Evolutionary conservation across 2,113 vertebrate genomes (phyloP).

Genomic region (Haemorhous mexicanus): DNA sequence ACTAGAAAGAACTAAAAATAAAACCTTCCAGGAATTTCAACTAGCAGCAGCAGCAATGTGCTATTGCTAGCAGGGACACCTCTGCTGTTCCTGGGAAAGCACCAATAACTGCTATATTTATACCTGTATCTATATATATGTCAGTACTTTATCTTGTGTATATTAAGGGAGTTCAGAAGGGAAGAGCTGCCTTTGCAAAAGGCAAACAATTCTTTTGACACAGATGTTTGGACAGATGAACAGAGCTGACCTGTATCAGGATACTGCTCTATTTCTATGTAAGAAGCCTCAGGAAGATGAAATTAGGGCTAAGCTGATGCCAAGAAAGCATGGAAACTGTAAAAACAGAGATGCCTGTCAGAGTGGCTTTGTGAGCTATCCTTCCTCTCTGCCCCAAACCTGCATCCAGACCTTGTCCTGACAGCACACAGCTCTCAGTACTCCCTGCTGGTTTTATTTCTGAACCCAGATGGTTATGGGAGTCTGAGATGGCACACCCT

Average conservation of each 20-base stretch:
- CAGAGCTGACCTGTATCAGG: background rate
- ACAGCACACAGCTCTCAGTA: background rate
- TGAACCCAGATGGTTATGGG: background rate
- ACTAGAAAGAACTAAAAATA: background rate
- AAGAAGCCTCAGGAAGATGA: background rate
- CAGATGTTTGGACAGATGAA: background rate
- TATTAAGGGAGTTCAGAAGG: background rate
- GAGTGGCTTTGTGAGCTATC: background rate
- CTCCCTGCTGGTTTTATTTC: background rate
- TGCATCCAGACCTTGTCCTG: background rate
- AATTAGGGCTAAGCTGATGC: background rate
- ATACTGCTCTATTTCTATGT: background rate
- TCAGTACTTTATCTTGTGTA: background rate
- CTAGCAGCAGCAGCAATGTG: background rate
- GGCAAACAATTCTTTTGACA: background rate
- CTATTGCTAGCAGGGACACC: background rate
- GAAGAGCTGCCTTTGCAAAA: background rate
- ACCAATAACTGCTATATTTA: background rate
- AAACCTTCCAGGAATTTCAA: background rate
- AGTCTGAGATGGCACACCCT: background rate
- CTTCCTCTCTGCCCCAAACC: background rate
- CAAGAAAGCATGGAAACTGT: background rate
- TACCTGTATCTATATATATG: no score
- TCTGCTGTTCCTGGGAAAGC: background rate
- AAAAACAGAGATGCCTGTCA: background rate